Base-by-base conservation (phyloP, 2,888 invertebrate species). In the Hedya salicella region DNA sequence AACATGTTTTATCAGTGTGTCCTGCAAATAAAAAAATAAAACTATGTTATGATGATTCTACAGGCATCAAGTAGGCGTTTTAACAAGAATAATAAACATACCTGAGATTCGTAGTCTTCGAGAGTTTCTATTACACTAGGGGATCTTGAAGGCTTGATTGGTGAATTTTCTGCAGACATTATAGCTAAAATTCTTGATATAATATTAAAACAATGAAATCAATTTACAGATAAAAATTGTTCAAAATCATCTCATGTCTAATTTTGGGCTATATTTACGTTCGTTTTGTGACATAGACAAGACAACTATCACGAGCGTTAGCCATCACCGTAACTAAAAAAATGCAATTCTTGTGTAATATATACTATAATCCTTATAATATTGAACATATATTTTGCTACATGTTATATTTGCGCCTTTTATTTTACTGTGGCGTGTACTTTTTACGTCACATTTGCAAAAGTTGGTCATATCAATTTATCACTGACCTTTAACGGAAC, bases 1-100 rank as follows among this genome's bases (percentile, higher is more conserved):
- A 79, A 95, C 94, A 79, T 95, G 95, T 85, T 95, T 94, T 67
- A 95, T 82, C 68, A 96, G 85, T 39, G 93, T 94, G 78, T 95
- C 95, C 95, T 95, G 81, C 70, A 93, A 90, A 70, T 73, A 78
- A 77, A 70, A 67, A 67, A 67, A 62, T 30, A 56, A 68, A 69
- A 62, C 70, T 62, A 67, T 49, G 19, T 56, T 66, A 52, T 16
- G 46, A 57, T 64, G 40, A 69, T 56, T 56, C 40, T 70, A 62
- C 69, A 69, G 69, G 21, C 69, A 70, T 70, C 83, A 84, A 83
- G 83, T 84, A 90, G 88, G 88, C 85, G 88, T 85, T 67, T 69
- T 65, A 74, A 61, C 67, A 73, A 69, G 73, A 71, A 73, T 65
- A 72, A 65, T 71, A 36, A 63, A 72, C 74, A 46, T 81, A 91